Conservation (phyloP, 2,888 invertebrate species). For the Drosophila colorata region DNA sequence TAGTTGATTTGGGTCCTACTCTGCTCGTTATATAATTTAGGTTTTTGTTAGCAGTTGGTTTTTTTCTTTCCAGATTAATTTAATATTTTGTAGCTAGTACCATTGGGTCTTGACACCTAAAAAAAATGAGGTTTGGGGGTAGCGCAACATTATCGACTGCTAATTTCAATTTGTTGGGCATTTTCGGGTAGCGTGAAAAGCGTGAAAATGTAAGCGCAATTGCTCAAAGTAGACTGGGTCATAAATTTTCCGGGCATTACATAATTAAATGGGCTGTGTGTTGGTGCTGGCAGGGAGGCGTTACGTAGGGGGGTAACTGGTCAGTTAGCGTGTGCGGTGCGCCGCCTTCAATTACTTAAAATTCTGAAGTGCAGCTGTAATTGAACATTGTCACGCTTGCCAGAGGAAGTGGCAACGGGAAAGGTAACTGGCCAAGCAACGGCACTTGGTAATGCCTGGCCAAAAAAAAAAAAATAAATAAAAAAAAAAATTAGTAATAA, state of each 20-base stretch:
- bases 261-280: conserved; percentile 64
- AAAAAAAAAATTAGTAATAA: conserved; percentile 20
- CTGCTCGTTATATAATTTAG: neutral
- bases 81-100: conserved; percentile 7
- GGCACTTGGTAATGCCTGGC: conserved; percentile 45
- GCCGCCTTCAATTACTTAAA: conserved; percentile 76
- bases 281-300: neutral
- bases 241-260: conserved; percentile 72
- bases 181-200: conserved; percentile 47
- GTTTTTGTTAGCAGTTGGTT: neutral
- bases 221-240: conserved; percentile 48
- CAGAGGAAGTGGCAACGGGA: conserved; percentile 53
- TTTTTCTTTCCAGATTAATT: neutral
- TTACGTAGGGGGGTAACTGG: conserved; percentile 13
- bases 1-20: conserved; percentile 6
- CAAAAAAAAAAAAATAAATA: conserved; percentile 25
- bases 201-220: conserved; percentile 71
- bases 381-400: conserved; percentile 76
- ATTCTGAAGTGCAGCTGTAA: conserved; percentile 74
- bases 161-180: conserved; percentile 55
- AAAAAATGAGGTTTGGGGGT: neutral
- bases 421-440: conserved; percentile 49
- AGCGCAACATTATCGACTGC: conserved; percentile 38
- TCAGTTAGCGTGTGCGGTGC: conserved; percentile 58
- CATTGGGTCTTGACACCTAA: conserved; percentile 1